phyloP scores from a whole-genome alignment of 2,113 vertebrate species.

The Ibidorhyncha struthersii region DNA sequence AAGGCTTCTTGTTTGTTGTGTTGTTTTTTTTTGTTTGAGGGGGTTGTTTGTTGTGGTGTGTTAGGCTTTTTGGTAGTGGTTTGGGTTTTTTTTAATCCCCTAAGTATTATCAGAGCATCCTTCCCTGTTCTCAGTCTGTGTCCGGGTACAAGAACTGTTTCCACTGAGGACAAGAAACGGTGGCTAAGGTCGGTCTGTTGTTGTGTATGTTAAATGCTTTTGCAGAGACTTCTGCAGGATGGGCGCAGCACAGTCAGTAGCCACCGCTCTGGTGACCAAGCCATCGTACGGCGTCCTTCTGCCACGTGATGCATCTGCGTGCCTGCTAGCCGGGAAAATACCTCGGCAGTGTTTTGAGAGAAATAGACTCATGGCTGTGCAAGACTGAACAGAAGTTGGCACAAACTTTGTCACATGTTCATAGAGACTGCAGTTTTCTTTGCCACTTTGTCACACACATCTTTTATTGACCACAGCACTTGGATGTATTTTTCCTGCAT shows the following conservation, averaged over 20 bases:
- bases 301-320: fast-evolving
- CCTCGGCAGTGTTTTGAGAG: neutral
- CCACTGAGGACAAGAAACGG: fast-evolving
- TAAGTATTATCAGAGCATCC: neutral
- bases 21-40: neutral
- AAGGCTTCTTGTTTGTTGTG: no score
- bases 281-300: neutral
- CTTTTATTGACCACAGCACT: neutral
- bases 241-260: fast-evolving
- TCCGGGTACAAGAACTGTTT: neutral
- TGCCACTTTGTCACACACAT: fast-evolving
- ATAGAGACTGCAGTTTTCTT: neutral
- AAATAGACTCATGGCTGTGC: neutral
- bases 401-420: neutral
- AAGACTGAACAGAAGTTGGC: neutral
- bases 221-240: neutral
- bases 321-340: neutral
- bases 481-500: neutral
- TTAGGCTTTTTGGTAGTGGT: neutral
- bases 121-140: neutral
- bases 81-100: neutral
- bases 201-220: neutral
- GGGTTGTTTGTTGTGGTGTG: neutral
- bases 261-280: neutral
- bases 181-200: neutral